Evolutionary conservation across 2,888 invertebrate genomes (phyloP).

Genomic region (Trissoscelio sp.): DNA sequence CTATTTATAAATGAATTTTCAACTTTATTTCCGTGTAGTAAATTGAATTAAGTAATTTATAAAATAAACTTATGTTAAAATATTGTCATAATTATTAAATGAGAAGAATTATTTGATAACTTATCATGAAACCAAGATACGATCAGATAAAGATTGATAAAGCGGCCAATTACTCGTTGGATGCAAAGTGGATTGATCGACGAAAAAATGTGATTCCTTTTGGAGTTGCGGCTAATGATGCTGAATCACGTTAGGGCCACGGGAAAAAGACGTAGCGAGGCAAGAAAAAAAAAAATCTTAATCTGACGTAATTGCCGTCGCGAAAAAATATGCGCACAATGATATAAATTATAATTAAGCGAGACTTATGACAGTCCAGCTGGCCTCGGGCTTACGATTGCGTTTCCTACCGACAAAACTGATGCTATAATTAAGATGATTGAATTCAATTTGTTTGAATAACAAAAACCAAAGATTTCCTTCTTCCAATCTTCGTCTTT

Average conservation of each 20-base stretch:
- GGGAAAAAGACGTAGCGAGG: slow-evolving; percentile 8
- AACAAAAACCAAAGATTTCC: no score
- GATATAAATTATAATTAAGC: slow-evolving; percentile 55
- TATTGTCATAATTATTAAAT: no score
- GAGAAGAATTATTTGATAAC: neutral
- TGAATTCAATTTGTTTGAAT: slow-evolving; percentile 26
- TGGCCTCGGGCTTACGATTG: slow-evolving; percentile 40
- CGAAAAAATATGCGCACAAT: slow-evolving; percentile 44
- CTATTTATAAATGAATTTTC: no score
- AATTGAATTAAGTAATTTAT: no score
- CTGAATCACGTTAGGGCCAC: slow-evolving; percentile 29
- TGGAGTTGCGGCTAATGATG: slow-evolving; percentile 6
- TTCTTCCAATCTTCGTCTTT: no score
- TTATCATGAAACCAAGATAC: neutral
- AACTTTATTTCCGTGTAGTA: no score
- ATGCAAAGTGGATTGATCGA: slow-evolving; percentile 10
- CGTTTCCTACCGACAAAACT: slow-evolving; percentile 30
- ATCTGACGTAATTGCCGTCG: slow-evolving; percentile 44
- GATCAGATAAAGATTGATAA: slow-evolving; percentile 8
- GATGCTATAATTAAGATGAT: slow-evolving; percentile 29
- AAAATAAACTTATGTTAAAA: no score
- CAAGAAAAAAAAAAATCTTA: slow-evolving; percentile 28
- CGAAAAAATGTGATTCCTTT: slow-evolving; percentile 5
- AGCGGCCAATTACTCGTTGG: neutral
- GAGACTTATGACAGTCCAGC: slow-evolving; percentile 40